Evolutionary conservation across 2,797 vertebrate species (phyloP).

Genomic region (Notolepis coatsorum): DNA sequence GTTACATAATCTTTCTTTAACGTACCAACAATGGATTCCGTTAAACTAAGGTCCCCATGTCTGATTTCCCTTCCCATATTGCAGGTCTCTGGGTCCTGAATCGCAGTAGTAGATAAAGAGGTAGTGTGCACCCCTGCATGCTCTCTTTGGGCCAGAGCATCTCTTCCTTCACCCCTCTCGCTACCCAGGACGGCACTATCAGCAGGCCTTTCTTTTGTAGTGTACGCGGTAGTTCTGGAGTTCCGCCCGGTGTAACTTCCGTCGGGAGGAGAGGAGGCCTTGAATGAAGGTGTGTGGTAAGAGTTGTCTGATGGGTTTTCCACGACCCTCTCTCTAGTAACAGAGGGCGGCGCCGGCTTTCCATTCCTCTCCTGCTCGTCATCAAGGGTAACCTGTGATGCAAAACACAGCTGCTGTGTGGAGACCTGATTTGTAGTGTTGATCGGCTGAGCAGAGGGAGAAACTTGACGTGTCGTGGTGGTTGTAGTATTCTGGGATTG

Average conservation of each 20-base stretch:
- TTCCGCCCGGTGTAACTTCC: conserved; percentile 63
- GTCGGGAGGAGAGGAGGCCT: conserved; percentile 58
- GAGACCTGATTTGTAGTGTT: conserved; percentile 17
- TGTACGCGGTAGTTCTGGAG: conserved; percentile 44
- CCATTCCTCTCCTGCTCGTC: conserved; percentile 75
- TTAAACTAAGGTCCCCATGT: conserved; percentile 55
- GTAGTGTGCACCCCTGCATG: conserved; percentile 11
- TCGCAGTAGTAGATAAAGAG: neutral
- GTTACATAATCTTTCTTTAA: conserved; percentile 2
- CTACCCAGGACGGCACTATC: conserved; percentile 17
- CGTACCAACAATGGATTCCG: conserved; percentile 64
- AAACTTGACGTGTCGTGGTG: conserved; percentile 16
- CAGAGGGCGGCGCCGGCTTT: conserved; percentile 47
- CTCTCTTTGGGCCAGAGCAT: conserved; percentile 29
- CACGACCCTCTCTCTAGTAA: conserved; percentile 54
- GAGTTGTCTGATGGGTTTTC: conserved; percentile 37
- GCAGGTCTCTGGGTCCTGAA: conserved; percentile 41
- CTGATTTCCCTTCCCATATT: conserved; percentile 15
- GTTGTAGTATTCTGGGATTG: conserved; percentile 26
- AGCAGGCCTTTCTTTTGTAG: conserved; percentile 30
- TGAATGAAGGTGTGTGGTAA: conserved; percentile 71
- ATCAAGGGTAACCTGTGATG: conserved; percentile 48
- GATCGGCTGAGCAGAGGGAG: conserved; percentile 13
- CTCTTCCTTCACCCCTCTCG: conserved; percentile 23
- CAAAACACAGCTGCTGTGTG: conserved; percentile 21